Conservation (phyloP, 1,140 invertebrate species). For the Drosophila kurseongensis region DNA sequence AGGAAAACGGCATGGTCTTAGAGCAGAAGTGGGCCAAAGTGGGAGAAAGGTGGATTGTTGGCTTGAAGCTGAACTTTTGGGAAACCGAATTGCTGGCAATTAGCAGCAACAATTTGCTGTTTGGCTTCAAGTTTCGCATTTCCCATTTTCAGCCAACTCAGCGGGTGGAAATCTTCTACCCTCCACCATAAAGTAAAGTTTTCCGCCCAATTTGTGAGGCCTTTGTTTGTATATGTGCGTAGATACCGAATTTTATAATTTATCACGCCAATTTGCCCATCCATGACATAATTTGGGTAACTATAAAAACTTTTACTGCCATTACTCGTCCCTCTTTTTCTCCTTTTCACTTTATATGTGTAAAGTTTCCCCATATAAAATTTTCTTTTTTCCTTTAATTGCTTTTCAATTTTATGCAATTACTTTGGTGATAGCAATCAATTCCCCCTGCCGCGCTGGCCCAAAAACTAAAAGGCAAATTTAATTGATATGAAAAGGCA, state of each 20-base stretch:
- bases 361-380: background rate
- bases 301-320: conserved; percentile 20
- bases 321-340: background rate
- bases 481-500: conserved; percentile 3
- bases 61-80: conserved; percentile 43
- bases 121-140: conserved; percentile 67
- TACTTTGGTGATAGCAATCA: conserved; percentile 25
- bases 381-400: conserved; percentile 32
- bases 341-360: background rate
- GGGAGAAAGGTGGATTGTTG: conserved; percentile 8
- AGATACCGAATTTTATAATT: conserved; percentile 37
- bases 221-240: conserved; percentile 36
- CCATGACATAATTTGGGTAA: conserved; percentile 26
- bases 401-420: conserved; percentile 35
- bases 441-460: background rate
- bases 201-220: conserved; percentile 44
- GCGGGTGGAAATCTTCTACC: conserved; percentile 2
- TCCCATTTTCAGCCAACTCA: conserved; percentile 27
- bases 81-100: conserved; percentile 73
- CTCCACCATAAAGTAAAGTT: conserved; percentile 36
- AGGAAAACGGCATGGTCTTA: no score
- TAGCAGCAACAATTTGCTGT: conserved; percentile 80
- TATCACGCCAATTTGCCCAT: conserved; percentile 18
- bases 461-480: conserved; percentile 1
- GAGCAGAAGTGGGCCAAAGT: background rate